phyloP scores from a whole-genome alignment of 2,888 invertebrate species.

The Alcis repandata region DNA sequence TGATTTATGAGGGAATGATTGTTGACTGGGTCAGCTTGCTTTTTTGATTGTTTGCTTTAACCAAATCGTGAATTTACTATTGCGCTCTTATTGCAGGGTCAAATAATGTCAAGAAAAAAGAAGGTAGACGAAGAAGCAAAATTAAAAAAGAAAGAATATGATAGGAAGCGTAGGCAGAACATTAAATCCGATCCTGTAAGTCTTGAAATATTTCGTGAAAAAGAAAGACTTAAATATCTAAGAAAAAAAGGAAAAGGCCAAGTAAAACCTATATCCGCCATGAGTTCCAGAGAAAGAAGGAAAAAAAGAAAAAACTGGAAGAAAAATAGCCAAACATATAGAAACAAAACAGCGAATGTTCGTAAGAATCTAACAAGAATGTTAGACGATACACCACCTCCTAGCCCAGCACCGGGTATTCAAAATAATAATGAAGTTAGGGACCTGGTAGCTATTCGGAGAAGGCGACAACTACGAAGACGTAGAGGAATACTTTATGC shows the following conservation, averaged over 20 bases:
- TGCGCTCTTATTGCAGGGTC: too few relatives aligned
- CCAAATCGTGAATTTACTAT: too few relatives aligned
- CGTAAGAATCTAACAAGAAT: slow-evolving; percentile 30
- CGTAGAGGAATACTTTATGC: slow-evolving; percentile 38
- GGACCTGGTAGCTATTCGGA: slow-evolving; percentile 26
- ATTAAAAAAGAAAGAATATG: slow-evolving; percentile 43
- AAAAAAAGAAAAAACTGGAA: slow-evolving; percentile 44
- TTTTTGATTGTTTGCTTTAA: too few relatives aligned
- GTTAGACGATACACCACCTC: slow-evolving; percentile 37
- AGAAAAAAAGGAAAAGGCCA: slow-evolving; percentile 44
- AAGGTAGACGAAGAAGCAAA: slow-evolving; percentile 28
- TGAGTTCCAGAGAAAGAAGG: slow-evolving; percentile 42
- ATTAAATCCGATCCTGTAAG: slow-evolving; percentile 40
- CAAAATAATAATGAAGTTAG: slow-evolving; percentile 15
- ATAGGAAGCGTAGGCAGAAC: slow-evolving; percentile 42
- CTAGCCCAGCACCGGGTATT: slow-evolving; percentile 30
- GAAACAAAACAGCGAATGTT: slow-evolving; percentile 39
- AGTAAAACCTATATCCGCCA: slow-evolving; percentile 36
- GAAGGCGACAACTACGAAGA: slow-evolving; percentile 39
- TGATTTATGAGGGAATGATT: too few relatives aligned
- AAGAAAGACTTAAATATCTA: slow-evolving; percentile 43
- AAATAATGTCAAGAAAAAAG: too few relatives aligned
- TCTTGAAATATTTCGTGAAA: slow-evolving; percentile 38
- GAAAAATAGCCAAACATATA: slow-evolving; percentile 43
- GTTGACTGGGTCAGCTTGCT: too few relatives aligned